Evolutionary conservation across 2,888 invertebrate species (phyloP).

Genomic region (Eristalinus aeneus): DNA sequence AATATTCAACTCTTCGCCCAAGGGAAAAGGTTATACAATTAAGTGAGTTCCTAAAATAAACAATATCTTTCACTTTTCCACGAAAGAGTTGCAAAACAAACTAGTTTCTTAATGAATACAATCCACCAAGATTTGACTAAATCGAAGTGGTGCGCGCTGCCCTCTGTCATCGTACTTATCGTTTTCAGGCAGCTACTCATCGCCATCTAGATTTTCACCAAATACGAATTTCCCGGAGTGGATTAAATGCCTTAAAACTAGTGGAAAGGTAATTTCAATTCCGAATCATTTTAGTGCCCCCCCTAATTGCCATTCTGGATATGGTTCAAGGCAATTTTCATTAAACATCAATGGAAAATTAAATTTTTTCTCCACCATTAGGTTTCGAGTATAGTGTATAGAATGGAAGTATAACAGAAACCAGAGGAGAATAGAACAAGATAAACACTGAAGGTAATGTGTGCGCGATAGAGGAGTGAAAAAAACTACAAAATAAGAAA

Average conservation of each 20-base stretch:
- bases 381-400: slow-evolving; percentile 25
- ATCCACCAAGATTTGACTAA: slow-evolving; percentile 45
- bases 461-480: not conserved
- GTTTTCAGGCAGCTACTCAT: slow-evolving; percentile 56
- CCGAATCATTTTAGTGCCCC: not conserved
- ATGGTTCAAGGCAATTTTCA: slow-evolving; percentile 9
- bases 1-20: slow-evolving; percentile 14
- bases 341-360: slow-evolving; percentile 50
- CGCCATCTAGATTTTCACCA: slow-evolving; percentile 49
- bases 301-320: not conserved
- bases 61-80: not conserved
- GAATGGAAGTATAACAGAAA: slow-evolving; percentile 66
- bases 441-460: slow-evolving; percentile 38
- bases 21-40: slow-evolving; percentile 28
- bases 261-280: slow-evolving; percentile 55
- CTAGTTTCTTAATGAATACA: slow-evolving; percentile 17
- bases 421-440: slow-evolving; percentile 47
- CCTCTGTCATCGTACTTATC: slow-evolving; percentile 18
- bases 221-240: not conserved
- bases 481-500: slow-evolving; percentile 26
- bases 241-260: slow-evolving; percentile 33
- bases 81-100: not conserved
- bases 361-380: slow-evolving; percentile 22
- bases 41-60: slow-evolving; percentile 34
- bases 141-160: slow-evolving; percentile 58